Evolutionary conservation across 2,797 vertebrate species (phyloP), one percentile per base, ranked within the genome.

Genomic region (Remorina albescens): DNA sequence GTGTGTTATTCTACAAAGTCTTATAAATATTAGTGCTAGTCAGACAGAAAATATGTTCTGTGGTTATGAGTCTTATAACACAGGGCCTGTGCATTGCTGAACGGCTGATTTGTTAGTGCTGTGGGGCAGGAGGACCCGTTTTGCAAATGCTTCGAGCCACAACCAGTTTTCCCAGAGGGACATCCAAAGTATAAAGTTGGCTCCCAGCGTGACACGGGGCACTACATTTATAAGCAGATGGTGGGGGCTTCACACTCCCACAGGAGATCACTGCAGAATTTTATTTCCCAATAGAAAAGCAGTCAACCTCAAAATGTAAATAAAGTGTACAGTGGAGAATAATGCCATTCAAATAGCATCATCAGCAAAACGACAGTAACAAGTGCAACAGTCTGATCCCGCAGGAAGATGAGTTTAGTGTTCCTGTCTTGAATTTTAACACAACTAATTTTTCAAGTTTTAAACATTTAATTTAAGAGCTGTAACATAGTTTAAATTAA

Each of bases 181-280:
- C 61, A 30, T 67, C 21, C 79, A 62, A 80, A 49, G 75, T 62
- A 65, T 70, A 67, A 82, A 72, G 84, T 39, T 23, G 6, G 60
- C 42, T 70, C 73, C 84, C 85, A 13, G 8, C 18, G 82, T 83
- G 59, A 82, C 57, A 54, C 50, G 49, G 76, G 84, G 74, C 79
- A 78, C 67, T 69, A 81, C 80, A 83, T 89, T 86, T 76, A 74
- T 66, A 80, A 84, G 66, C 76, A 93, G 84, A 82, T 82, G 74
- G 71, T 69, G 76, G 85, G 78, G 57, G 79, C 73, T 71, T 71
- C 41, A 66, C 36, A 46, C 44, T 88, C 66, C 82, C 76, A 82
- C 32, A 56, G 73, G 71, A 78, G 76, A 66, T 67, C 30, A 25
- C 50, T 18, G 36, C 63, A 37, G 60, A 67, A 74, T 65, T 80